phyloP scores from a whole-genome alignment of 37 sponge, comb jelly and placozoan species.

The Bolinopsis microptera region DNA sequence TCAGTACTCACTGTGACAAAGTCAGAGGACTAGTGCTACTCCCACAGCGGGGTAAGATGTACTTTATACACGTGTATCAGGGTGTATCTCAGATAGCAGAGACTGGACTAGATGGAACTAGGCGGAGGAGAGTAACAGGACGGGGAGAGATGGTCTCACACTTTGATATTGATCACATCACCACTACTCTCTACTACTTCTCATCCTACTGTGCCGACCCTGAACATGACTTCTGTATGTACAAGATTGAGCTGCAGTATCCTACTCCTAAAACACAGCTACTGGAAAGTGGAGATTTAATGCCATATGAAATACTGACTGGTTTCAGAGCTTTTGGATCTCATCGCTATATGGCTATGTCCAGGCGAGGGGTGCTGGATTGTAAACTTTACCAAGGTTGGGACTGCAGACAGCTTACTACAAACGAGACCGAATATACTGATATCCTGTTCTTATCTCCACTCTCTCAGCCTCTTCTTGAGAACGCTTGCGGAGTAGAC shows the following conservation, averaged over 20 bases:
- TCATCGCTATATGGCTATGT: not conserved
- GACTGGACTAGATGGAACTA: not conserved
- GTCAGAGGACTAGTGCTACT: not conserved
- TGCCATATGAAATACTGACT: not conserved
- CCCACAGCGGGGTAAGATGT: conserved; percentile 4
- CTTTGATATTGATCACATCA: not conserved
- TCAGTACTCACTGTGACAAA: not conserved
- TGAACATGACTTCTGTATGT: not conserved
- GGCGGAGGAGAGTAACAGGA: not conserved
- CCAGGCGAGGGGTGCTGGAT: not conserved
- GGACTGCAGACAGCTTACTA: not conserved
- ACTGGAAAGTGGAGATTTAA: not conserved
- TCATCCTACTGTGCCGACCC: not conserved
- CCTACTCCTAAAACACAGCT: not conserved
- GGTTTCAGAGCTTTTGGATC: not conserved
- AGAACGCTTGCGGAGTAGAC: not conserved
- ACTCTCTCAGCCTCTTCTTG: conserved; percentile 2
- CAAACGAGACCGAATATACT: not conserved
- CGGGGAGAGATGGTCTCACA: conserved; percentile 22
- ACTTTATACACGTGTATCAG: not conserved
- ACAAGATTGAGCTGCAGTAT: not conserved
- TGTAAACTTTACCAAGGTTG: not conserved
- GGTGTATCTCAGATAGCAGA: not conserved
- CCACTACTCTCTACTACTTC: conserved; percentile 5
- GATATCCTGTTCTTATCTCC: not conserved